These are phyloP conservation scores for Rhimphoctona megacephalus DNA, from an alignment of 2,888 invertebrate species.

Conservation along the genomic window DNA sequence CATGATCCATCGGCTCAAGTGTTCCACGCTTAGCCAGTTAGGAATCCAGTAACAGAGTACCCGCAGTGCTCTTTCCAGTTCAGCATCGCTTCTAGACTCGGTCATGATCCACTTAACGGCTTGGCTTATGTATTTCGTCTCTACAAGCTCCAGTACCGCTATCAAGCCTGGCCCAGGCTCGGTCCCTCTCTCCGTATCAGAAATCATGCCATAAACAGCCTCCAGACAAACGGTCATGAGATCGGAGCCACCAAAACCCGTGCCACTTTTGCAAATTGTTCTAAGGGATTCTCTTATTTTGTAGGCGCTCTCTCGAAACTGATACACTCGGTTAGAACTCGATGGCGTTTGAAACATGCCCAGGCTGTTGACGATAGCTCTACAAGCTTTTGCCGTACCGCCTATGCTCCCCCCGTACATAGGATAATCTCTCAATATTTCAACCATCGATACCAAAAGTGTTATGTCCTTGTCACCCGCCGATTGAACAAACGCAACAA, in stretches of 20 bases:
- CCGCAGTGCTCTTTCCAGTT: constrained; percentile 88
- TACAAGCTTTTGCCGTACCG: constrained; percentile 75
- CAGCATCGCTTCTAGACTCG: constrained; percentile 84
- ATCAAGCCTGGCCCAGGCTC: constrained; percentile 87
- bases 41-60: constrained; percentile 90
- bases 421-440: constrained; percentile 69
- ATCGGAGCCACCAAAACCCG: constrained; percentile 80
- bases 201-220: constrained; percentile 87
- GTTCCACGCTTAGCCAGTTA: constrained; percentile 88
- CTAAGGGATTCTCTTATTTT: constrained; percentile 74
- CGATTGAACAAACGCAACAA: constrained; percentile 74
- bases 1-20: constrained; percentile 89
- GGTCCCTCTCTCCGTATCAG: constrained; percentile 86
- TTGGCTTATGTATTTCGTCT: constrained; percentile 79
- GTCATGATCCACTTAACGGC: constrained; percentile 86
- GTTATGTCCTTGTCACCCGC: constrained; percentile 72
- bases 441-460: constrained; percentile 73
- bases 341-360: constrained; percentile 74
- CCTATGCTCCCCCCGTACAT: constrained; percentile 71
- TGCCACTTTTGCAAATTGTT: constrained; percentile 68
- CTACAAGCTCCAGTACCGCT: constrained; percentile 87
- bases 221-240: constrained; percentile 87
- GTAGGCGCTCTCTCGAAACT: constrained; percentile 71
- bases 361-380: constrained; percentile 75
- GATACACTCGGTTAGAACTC: constrained; percentile 56